Conservation (phyloP, 2,797 vertebrate genomes). For the Setipinna tenuifilis region DNA sequence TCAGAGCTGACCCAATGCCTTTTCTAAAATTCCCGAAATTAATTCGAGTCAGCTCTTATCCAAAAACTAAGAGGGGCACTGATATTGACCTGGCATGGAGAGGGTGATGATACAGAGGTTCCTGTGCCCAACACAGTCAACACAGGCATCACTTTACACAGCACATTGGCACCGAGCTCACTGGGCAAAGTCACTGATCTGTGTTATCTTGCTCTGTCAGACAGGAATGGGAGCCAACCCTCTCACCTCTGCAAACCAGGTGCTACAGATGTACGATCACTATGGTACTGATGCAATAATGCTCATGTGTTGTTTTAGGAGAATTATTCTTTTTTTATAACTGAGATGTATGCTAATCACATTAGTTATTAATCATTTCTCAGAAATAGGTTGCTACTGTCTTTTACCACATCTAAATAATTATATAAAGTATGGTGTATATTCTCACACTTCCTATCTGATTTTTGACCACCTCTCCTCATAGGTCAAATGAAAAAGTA, state of each 20-base stretch:
- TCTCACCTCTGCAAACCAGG: background rate
- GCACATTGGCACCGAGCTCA: background rate
- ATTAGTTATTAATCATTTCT: no score
- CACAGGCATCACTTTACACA: constrained; percentile 4
- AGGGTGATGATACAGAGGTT: background rate
- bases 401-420: no score
- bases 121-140: background rate
- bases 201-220: constrained; percentile 4
- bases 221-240: background rate
- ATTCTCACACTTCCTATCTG: no score
- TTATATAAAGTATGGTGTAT: no score
- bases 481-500: no score
- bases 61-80: background rate
- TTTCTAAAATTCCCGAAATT: background rate
- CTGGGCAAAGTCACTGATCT: background rate
- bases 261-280: background rate
- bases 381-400: no score
- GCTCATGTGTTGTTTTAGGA: no score
- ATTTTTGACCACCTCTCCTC: no score
- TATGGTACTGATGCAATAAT: background rate
- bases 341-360: no score
- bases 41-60: background rate
- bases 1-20: background rate
- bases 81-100: background rate
- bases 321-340: background rate